These are phyloP conservation scores for Clarias batrachus DNA, from an alignment of 2,113 vertebrate genomes.

Conservation along the genomic window DNA sequence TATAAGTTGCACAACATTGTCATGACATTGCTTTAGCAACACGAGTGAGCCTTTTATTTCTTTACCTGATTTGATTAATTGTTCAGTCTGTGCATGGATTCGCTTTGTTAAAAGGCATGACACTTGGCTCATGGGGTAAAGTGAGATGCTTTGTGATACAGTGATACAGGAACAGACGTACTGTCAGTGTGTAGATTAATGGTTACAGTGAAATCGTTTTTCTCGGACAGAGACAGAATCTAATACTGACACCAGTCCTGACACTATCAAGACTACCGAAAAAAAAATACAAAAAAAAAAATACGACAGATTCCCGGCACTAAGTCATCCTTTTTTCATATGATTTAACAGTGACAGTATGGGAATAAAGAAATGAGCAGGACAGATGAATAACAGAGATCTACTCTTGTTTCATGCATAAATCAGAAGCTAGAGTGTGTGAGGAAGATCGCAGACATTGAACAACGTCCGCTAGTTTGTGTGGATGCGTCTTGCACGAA, in stretches of 20 bases:
- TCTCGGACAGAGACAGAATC: not conserved
- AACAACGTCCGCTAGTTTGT: not conserved
- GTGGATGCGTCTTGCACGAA: not conserved
- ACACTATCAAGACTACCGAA: not conserved
- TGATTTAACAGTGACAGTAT: constrained; percentile 28
- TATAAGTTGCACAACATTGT: constrained; percentile 34
- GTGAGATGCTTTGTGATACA: constrained; percentile 56
- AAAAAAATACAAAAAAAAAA: not conserved
- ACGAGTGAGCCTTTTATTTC: constrained; percentile 39
- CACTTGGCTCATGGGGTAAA: constrained; percentile 50
- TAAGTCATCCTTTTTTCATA: constrained; percentile 6
- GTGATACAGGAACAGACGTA: constrained; percentile 10
- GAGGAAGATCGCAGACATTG: not conserved
- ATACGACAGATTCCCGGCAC: not conserved
- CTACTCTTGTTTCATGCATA: constrained; percentile 32
- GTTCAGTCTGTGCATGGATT: constrained; percentile 38
- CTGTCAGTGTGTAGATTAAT: not conserved
- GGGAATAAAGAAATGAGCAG: not conserved
- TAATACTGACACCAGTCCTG: constrained; percentile 21
- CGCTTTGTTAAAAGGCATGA: constrained; percentile 55
- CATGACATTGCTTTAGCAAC: constrained; percentile 40
- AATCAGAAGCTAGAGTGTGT: constrained; percentile 1
- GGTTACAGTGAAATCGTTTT: constrained; percentile 8
- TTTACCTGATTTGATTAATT: constrained; percentile 38
- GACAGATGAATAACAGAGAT: constrained; percentile 31